Evolutionary conservation across 2,797 vertebrate genomes (phyloP).

Genomic region (Ibycter americanus): DNA sequence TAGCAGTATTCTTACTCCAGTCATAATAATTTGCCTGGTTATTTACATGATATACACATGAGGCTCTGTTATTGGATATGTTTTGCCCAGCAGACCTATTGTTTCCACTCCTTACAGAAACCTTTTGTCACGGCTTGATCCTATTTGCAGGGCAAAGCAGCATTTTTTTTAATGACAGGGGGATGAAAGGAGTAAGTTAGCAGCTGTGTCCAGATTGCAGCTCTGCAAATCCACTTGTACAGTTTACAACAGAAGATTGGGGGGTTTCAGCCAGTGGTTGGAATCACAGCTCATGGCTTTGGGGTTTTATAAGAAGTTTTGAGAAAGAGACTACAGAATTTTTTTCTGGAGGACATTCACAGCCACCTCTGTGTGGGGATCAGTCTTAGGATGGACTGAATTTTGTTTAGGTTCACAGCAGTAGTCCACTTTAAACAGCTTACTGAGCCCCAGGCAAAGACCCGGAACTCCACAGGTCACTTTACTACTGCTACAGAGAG

Average conservation of each 20-base stretch:
- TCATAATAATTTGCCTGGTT: not conserved
- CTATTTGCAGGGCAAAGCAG: not conserved
- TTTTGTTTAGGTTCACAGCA: not conserved
- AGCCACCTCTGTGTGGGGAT: not conserved
- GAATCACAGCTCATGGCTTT: not conserved
- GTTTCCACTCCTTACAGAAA: not conserved
- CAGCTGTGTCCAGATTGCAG: not conserved
- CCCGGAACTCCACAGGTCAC: not conserved
- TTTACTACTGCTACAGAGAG: not conserved
- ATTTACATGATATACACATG: not conserved
- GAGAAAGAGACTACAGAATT: not conserved
- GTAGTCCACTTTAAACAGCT: not conserved
- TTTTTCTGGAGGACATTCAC: not conserved
- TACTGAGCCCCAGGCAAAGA: not conserved
- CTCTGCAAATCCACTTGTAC: not conserved
- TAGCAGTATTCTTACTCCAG: not conserved
- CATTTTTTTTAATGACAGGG: not conserved
- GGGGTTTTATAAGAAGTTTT: not conserved
- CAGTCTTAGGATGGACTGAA: not conserved
- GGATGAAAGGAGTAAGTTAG: not conserved
- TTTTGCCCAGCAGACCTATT: not conserved
- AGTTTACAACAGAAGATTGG: not conserved
- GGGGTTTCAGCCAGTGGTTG: not conserved
- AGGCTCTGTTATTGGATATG: not conserved
- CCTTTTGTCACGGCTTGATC: not conserved